These are phyloP conservation scores for Carcinoscorpius rotundicauda DNA, from an alignment of 1,140 invertebrate genomes.

Conservation along the genomic window DNA sequence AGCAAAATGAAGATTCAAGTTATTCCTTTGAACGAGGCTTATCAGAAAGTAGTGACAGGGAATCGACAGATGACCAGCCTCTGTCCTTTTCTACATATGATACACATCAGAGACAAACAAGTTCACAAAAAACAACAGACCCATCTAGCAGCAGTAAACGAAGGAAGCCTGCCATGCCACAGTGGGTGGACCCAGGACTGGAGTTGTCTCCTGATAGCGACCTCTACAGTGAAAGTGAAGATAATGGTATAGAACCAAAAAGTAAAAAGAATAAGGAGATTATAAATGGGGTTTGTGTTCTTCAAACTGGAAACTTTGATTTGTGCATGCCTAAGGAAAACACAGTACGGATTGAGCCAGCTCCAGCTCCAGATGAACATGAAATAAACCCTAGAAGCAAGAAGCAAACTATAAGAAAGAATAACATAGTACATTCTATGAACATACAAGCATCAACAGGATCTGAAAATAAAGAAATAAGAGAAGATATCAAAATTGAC, in stretches of 20 bases:
- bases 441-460: no score
- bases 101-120: no score
- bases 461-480: conserved; percentile 9
- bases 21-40: no score
- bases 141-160: conserved; percentile 35
- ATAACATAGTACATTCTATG: no score
- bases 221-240: background rate
- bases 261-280: conserved; percentile 27
- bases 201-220: conserved; percentile 42
- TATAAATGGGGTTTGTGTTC: conserved; percentile 83
- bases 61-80: no score
- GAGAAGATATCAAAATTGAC: conserved; percentile 13
- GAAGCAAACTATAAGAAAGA: no score
- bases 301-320: conserved; percentile 41
- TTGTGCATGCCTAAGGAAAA: conserved; percentile 18
- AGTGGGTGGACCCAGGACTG: conserved; percentile 93
- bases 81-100: no score
- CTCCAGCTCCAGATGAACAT: conserved; percentile 6
- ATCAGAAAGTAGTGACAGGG: no score
- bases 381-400: no score
- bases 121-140: no score
- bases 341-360: conserved; percentile 16
- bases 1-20: no score
- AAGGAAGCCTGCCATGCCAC: conserved; percentile 84
- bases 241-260: no score